phyloP scores from a whole-genome alignment of 2,797 vertebrate species.

The Silurus lanzhouensis region DNA sequence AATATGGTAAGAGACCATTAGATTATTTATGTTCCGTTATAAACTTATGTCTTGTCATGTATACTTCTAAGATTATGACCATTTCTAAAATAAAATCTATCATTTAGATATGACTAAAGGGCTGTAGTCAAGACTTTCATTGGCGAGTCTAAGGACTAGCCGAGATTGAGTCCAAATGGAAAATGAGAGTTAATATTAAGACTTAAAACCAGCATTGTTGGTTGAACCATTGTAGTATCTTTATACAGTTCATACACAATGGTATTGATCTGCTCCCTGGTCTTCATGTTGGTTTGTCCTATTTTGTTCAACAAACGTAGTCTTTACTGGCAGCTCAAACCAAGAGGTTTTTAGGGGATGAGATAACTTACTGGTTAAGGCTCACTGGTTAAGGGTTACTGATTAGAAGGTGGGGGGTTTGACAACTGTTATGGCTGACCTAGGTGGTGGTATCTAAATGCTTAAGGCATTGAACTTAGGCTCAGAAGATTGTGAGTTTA shows the following conservation, averaged over 20 bases:
- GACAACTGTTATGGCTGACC: too few species aligned
- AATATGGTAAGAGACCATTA: constrained; percentile 55
- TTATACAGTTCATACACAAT: background rate
- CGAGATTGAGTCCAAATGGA: background rate
- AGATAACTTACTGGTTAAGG: too few species aligned
- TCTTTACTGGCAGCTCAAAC: too few species aligned
- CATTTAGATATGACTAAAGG: background rate
- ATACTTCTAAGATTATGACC: background rate
- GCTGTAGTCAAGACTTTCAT: background rate
- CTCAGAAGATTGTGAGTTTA: too few species aligned
- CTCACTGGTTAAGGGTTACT: too few species aligned
- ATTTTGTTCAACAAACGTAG: too few species aligned
- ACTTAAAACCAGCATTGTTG: background rate
- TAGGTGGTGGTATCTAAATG: too few species aligned
- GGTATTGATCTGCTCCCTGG: background rate
- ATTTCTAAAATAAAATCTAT: background rate
- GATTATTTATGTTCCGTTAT: background rate
- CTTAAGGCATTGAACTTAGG: too few species aligned
- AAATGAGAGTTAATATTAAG: background rate
- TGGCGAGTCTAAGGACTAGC: background rate
- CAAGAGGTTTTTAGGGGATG: too few species aligned
- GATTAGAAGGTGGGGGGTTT: too few species aligned
- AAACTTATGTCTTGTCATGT: background rate
- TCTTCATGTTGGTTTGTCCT: too few species aligned
- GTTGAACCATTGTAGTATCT: background rate